Conservation (phyloP, 2,888 invertebrate genomes). For the Stegana nigrithorax region DNA sequence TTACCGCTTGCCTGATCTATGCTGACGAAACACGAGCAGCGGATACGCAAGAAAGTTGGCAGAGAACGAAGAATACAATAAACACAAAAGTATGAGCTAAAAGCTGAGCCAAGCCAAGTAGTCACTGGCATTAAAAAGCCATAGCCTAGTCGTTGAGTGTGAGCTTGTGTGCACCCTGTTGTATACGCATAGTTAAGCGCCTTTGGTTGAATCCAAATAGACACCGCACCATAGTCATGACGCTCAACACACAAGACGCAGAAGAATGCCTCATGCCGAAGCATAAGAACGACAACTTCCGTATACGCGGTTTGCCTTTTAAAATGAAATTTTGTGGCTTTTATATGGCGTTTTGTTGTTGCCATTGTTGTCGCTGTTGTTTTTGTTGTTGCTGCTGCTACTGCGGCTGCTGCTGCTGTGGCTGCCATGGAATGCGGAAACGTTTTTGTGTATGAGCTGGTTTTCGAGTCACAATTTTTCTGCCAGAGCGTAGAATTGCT, state of each 20-base stretch:
- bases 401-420: not conserved
- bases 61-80: not conserved
- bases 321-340: constrained; percentile 49
- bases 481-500: constrained; percentile 1
- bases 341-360: constrained; percentile 15
- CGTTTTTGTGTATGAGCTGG: not conserved
- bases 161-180: too few relatives aligned
- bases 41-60: not conserved
- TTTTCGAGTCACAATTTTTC: constrained; percentile 1
- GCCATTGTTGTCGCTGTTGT: not conserved
- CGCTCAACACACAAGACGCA: not conserved
- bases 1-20: not conserved
- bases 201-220: not conserved
- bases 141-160: constrained; percentile 7
- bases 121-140: constrained; percentile 13
- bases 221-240: not conserved
- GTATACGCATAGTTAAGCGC: too few relatives aligned
- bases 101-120: constrained; percentile 5
- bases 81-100: constrained; percentile 15
- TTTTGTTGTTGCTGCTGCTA: not conserved
- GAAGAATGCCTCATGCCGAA: not conserved
- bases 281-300: constrained; percentile 31
- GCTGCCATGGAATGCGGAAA: not conserved
- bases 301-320: constrained; percentile 36
- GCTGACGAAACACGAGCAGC: not conserved